Base-by-base conservation (phyloP, 2,113 vertebrate species). In the Scortum barcoo region DNA sequence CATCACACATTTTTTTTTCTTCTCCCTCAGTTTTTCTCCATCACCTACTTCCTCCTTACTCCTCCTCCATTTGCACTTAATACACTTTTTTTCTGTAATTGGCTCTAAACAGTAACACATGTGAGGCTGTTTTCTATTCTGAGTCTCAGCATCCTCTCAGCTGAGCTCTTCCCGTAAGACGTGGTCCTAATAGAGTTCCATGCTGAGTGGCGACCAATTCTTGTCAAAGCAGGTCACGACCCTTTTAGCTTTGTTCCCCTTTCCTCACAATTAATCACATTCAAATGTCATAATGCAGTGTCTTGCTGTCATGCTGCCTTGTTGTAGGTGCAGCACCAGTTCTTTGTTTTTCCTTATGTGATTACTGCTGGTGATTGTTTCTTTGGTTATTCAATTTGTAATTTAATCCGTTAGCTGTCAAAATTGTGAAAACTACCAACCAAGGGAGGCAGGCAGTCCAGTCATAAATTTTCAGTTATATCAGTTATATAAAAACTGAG, bases 281-380 rank as follows among this genome's bases (percentile, higher is more conserved):
- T 85, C 17, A 80, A 69, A 88, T 88, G 81, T 72, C 65, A 60
- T 77, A 63, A 76, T 38, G 65, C 57, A 71, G 53, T 57, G 76
- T 56, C 63, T 82, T 48, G 46, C 65, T 72, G 67, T 67, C 56
- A 69, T 48, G 48, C 48, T 60, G 46, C 24, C 30, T 44, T 74
- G 1, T 42, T 72, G 58, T 53, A 54, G 46, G 65, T 38, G 12
- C 10, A 19, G 67, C 30, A 60, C 54, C 33, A 33, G 30, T 56
- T 44, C 38, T 62, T 79, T 72, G 70, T 65, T 62, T 81, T 48
- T 12, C 42, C 9, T 36, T 3, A 6, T 5, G n/a, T n/a, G 3
- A 60, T 20, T 40, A 10, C 16, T 28, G n/a, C 10, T 33, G 33
- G 19, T 42, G 57, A 44, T 46, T 53, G 1, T 72, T 57, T 42